These are phyloP conservation scores for Sebastes hubbsi DNA, from an alignment of 2,797 vertebrate genomes.

Conservation along the genomic window DNA sequence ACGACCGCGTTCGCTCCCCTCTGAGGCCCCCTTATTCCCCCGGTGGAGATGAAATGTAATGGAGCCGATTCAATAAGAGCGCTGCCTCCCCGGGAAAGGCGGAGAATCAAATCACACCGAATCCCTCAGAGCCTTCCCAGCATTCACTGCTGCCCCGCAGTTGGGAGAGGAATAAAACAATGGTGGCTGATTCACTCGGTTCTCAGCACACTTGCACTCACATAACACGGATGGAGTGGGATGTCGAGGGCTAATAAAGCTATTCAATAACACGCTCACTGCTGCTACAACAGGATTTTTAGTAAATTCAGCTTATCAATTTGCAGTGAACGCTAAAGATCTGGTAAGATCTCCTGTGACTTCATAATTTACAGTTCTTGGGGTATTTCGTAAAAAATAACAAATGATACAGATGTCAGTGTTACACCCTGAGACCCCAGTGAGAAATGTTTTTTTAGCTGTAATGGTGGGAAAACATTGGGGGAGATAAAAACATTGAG, in stretches of 20 bases:
- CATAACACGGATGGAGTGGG: constrained; percentile 8
- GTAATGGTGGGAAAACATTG: constrained; percentile 42
- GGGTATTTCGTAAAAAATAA: not conserved
- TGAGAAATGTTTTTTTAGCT: constrained; percentile 11
- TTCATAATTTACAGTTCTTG: not conserved
- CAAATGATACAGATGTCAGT: constrained; percentile 42
- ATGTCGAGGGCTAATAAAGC: constrained; percentile 26
- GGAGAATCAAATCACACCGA: constrained; percentile 70
- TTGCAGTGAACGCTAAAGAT: not conserved
- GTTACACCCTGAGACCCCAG: not conserved
- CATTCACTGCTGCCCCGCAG: constrained; percentile 49
- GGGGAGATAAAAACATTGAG: constrained; percentile 21
- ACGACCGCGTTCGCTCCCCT: constrained; percentile 18
- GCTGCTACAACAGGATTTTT: not conserved
- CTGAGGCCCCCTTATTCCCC: constrained; percentile 58
- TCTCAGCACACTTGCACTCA: not conserved
- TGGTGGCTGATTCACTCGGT: constrained; percentile 58
- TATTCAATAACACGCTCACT: not conserved
- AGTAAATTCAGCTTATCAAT: constrained; percentile 26
- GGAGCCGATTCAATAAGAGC: constrained; percentile 78
- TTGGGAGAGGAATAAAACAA: constrained; percentile 55
- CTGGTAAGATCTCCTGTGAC: not conserved
- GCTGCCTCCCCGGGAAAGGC: constrained; percentile 54
- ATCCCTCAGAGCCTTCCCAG: constrained; percentile 66
- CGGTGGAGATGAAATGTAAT: constrained; percentile 74